These are phyloP conservation scores for Sphenodon punctatus DNA, from an alignment of 2,797 vertebrate species.

Conservation along the genomic window DNA sequence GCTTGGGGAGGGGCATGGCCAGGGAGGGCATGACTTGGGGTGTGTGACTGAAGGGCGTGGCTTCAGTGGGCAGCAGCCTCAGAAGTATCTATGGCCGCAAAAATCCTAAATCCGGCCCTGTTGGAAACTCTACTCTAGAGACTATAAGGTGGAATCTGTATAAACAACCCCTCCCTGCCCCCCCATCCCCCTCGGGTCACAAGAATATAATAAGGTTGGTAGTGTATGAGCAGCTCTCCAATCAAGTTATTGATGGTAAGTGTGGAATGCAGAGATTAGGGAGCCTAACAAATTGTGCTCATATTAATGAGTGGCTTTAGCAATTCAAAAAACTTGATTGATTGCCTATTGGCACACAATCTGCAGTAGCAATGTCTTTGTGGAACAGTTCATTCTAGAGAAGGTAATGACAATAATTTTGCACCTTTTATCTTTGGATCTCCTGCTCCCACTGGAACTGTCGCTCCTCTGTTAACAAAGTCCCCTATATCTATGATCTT, in stretches of 20 bases:
- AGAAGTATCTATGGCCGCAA: no score
- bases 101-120: no score
- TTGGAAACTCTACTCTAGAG: no score
- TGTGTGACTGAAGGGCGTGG: no score
- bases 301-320: conserved; percentile 13
- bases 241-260: conserved; percentile 3
- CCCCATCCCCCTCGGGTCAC: no score
- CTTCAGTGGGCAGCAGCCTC: no score
- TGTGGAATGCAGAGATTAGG: conserved; percentile 20
- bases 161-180: conserved; percentile 41
- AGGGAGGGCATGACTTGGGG: no score
- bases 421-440: not conserved
- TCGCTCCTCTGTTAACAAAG: no score
- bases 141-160: conserved; percentile 25
- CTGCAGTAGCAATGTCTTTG: not conserved
- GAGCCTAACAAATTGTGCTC: not conserved
- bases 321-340: not conserved
- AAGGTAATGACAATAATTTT: not conserved
- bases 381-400: not conserved
- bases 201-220: conserved; percentile 26
- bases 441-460: not conserved
- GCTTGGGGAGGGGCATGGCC: no score
- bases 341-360: not conserved
- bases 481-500: no score
- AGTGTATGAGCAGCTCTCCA: conserved; percentile 22